A percentile compares a stretch with the other conserved stretches of the same genome.
These are phyloP conservation scores for Zoanthus sansibaricus DNA, from an alignment of 92 coral and sea anemone species.

Conservation along the genomic window DNA sequence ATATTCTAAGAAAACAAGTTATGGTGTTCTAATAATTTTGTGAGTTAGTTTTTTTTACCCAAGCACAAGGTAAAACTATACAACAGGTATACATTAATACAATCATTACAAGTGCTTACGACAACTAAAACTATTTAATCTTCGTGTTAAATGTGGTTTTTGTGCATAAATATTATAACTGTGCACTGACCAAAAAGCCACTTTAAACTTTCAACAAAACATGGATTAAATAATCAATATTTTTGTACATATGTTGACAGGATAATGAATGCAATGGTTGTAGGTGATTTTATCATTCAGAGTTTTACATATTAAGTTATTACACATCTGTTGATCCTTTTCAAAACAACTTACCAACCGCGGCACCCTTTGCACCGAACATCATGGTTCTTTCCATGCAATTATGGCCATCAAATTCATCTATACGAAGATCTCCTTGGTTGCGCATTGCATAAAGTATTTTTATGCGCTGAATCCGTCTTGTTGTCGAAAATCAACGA, in stretches of 20 bases:
- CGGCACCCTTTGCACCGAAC: slow-evolving; percentile 91
- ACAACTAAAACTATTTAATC: too few relatives aligned
- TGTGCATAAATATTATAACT: too few relatives aligned
- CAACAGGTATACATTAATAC: too few relatives aligned
- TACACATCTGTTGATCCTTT: background rate
- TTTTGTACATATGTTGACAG: background rate
- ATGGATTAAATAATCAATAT: background rate
- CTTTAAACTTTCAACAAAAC: background rate
- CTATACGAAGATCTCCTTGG: slow-evolving; percentile 77
- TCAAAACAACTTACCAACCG: slow-evolving; percentile 68
- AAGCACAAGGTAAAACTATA: too few relatives aligned
- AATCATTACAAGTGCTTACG: too few relatives aligned
- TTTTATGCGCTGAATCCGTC: background rate
- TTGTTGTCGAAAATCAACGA: background rate
- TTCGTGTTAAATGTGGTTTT: too few relatives aligned
- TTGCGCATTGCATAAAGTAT: slow-evolving; percentile 38
- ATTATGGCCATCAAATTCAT: slow-evolving; percentile 90
- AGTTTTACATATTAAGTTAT: background rate
- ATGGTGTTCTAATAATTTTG: too few relatives aligned
- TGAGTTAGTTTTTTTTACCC: too few relatives aligned
- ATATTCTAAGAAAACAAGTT: too few relatives aligned
- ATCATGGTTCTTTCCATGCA: slow-evolving; percentile 74
- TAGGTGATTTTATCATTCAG: background rate
- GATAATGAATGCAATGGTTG: background rate
- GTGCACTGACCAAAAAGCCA: background rate